Evolutionary conservation across 1,140 invertebrate genomes (phyloP), one percentile per base, ranked within the genome.

Genomic region (Calephelis nemesis): DNA sequence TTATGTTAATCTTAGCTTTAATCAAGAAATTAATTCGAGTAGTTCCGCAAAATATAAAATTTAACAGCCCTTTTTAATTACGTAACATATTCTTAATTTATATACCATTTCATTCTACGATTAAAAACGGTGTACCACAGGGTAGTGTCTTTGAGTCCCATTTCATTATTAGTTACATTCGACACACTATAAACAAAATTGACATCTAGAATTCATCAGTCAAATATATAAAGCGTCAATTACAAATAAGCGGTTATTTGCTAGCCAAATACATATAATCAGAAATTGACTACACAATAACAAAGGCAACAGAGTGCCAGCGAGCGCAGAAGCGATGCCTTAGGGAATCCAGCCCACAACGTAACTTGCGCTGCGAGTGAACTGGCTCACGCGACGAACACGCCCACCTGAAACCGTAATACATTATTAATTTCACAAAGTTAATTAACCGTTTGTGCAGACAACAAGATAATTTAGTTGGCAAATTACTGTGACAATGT

Each of bases 321-420:
- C 71, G 64, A 65, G 74, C 47, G 74, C 67, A 74, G 64, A 76
- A 65, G 73, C 52, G 52, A 58, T 58, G 52, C 52, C 68, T 87
- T 77, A 88, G 52, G 78, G 84, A 78, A 91, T 88, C 87, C 87
- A 91, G 73, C 88, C 87, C 74, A 89, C 88, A 62, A 88, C 86
- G 83, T 89, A 91, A 78, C 85, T 89, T 72, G 81, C 85, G 82
- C 88, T 91, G 79, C 88, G 88, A 1, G 85, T 86, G 88, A 85
- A 88, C 78, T 80, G 83, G 62, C 75, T 86, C 73, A 88, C 62
- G 75, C 88, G 88, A 60, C 85, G 85, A 67, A 88, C 64, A 67
- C 88, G 82, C 66, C 87, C 84, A 81, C 82, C 88, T 90, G 78
- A n/a, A 66, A 63, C 19, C 19, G 9, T 70, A 72, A 2, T 64